A percentile compares a stretch with the other conserved stretches of the same genome.
Evolutionary conservation across 2,888 invertebrate species (phyloP).

Genomic region (Plebejus anna): DNA sequence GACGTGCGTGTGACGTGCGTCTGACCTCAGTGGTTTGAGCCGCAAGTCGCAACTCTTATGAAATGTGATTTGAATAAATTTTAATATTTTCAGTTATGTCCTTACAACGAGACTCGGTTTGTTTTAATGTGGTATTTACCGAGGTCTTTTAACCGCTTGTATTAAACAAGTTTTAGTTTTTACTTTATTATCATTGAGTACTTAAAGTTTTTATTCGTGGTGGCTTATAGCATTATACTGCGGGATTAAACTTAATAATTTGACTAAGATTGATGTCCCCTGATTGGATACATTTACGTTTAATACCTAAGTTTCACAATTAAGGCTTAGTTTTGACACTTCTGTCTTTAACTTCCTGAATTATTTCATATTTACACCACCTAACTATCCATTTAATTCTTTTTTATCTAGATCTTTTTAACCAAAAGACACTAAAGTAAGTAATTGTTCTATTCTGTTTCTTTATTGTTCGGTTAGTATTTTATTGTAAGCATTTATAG

Average conservation of each 20-base stretch:
- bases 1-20: neutral
- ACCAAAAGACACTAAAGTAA: too few species aligned
- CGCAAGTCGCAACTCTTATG: slow-evolving; percentile 54
- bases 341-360: too few species aligned
- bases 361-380: too few species aligned
- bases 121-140: slow-evolving; percentile 30
- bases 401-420: too few species aligned
- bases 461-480: neutral
- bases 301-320: neutral
- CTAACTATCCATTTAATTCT: too few species aligned
- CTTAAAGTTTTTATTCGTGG: neutral
- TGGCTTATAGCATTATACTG: too few species aligned
- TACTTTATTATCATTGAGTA: neutral
- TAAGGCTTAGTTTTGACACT: too few species aligned
- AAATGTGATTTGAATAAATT: slow-evolving; percentile 64
- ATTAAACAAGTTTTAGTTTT: neutral
- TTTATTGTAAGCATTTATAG: neutral
- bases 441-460: too few species aligned
- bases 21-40: slow-evolving; percentile 40
- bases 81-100: slow-evolving; percentile 47
- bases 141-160: neutral
- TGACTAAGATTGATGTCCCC: neutral
- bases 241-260: neutral
- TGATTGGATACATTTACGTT: neutral
- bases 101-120: slow-evolving; percentile 42